Evolutionary conservation across 2,888 invertebrate species (phyloP), one percentile per base, ranked within the genome.

Genomic region (Oeneis ivallda): DNA sequence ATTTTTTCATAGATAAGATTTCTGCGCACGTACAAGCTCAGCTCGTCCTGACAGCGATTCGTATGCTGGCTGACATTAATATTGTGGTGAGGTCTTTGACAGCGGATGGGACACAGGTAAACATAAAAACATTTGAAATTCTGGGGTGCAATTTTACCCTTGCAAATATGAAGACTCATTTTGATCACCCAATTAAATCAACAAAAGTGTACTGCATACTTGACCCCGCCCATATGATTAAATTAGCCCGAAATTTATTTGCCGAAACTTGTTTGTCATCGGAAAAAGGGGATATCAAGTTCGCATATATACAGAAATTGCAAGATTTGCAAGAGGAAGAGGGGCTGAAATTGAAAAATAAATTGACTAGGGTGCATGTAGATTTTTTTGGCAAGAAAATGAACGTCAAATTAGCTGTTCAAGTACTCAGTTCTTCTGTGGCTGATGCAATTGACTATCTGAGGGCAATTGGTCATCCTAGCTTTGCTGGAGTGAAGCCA

Each of bases 1-100:
- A 64, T 49, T 64, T 64, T 58, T 43, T 64, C 45, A 49, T 63
- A 17, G 39, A 56, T 50, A 63, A 63, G 47, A 63, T 63, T 17
- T 63, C 56, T 49, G 63, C 63, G 45, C 17, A 56, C 10, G 39
- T 63, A 15, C 57, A 63, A 32, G 37, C 49, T 26, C 47, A 63
- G 15, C 37, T 63, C 47, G 37, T 63, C 32, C 13, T 56, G 34
- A 47, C 63, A 10, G 63, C 49, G n/a, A 54, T 63, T 1, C 10
- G 56, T 19, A 47, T 54, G 43, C 34, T 56, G 32, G 34, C 6
- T 8, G 15, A 45, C 45, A 45, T 45, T 45, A 45, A 15, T 45
- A 45, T 45, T 15, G 45, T 45, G n/a, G n/a, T n/a, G n/a, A n/a
- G n/a, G n/a, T n/a, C 45, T 45, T 45, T 45, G 45, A 45, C 45